Base-by-base conservation (phyloP, 2,888 invertebrate genomes). In the Lottia gigantea region DNA sequence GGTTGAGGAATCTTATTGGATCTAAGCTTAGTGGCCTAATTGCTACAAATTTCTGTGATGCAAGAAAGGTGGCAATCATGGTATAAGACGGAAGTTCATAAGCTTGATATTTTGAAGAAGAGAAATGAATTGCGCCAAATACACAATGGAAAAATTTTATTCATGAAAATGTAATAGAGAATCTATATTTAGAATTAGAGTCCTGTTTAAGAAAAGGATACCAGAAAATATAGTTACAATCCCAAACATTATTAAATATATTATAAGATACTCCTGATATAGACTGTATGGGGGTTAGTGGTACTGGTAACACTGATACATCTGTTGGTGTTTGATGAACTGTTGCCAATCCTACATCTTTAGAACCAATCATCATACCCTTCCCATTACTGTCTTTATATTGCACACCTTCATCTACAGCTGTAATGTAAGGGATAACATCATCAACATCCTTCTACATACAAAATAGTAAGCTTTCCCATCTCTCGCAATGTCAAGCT, bases 221-320 rank as follows among this genome's bases (percentile, higher is more conserved):
- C 86, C 86, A 86, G 70, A 82, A 82, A 64, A 86, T 85, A 67
- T 82, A 86, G 72, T 86, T 86, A 7, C 83, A 83, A 70, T 84
- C 80, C 86, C 86, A 86, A 1, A 86, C 75, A 71, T 86, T 86
- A 72, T 86, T 86, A 72, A 80, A 83, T 45, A 86, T 65, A 68
- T 84, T 84, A 70, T 82, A 85, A 2, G 84, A 80, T 63, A 85
- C 75, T 26, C 85, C 85, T 46, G 71, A 77, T 25, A 86, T 76
- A 25, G 74, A 23, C 11, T 63, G 71, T 49, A 85, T 73, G 14
- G 81, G 82, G 19, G 49, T 69, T 16, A 83, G 75, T 2, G 84
- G 84, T 40, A 80, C 67, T 7, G 84, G 84, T 49, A 83, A 76
- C 0, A 78, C 74, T 14, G 81, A 79, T 0, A 83, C 76, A 45